Percentiles rank a stretch among this genome's conserved stretches.
These are phyloP conservation scores for Mimumesa dahlbomi DNA, from an alignment of 2,888 invertebrate species.

Conservation along the genomic window DNA sequence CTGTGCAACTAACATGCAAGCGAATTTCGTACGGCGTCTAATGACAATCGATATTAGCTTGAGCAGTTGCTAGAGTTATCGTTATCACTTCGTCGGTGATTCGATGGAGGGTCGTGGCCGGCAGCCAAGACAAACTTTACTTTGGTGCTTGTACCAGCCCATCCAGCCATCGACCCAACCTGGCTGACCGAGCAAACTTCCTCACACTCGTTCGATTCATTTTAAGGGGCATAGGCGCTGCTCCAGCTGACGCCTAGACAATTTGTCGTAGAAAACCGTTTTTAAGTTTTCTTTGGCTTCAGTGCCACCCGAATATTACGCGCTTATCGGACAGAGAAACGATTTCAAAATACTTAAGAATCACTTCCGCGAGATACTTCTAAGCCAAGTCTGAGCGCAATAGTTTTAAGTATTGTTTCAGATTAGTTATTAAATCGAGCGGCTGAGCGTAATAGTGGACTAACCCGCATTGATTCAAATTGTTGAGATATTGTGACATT, in stretches of 20 bases:
- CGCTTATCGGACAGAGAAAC: no score
- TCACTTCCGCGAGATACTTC: no score
- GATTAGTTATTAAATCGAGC: no score
- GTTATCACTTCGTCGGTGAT: constrained; percentile 57
- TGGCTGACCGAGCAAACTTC: constrained; percentile 56
- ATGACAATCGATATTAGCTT: constrained; percentile 65
- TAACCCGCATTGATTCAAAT: no score
- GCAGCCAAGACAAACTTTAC: constrained; percentile 62
- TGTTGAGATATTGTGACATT: no score
- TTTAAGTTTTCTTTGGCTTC: constrained; percentile 22
- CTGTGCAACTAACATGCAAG: constrained; percentile 41
- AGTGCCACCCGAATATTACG: background rate
- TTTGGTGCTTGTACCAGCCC: constrained; percentile 50
- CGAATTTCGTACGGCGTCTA: constrained; percentile 54
- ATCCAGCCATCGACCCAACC: constrained; percentile 54
- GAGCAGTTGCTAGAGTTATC: constrained; percentile 60
- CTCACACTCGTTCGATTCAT: constrained; percentile 47
- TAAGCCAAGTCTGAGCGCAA: no score
- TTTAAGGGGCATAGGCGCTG: constrained; percentile 26
- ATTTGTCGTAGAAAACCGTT: constrained; percentile 47
- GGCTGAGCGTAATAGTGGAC: no score
- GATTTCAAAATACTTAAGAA: no score
- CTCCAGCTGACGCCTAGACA: constrained; percentile 48
- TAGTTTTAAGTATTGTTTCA: no score
- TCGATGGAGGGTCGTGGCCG: constrained; percentile 53